Evolutionary conservation across 2,888 invertebrate species (phyloP), one percentile per base, ranked within the genome.

Genomic region (Heliconius erato): DNA sequence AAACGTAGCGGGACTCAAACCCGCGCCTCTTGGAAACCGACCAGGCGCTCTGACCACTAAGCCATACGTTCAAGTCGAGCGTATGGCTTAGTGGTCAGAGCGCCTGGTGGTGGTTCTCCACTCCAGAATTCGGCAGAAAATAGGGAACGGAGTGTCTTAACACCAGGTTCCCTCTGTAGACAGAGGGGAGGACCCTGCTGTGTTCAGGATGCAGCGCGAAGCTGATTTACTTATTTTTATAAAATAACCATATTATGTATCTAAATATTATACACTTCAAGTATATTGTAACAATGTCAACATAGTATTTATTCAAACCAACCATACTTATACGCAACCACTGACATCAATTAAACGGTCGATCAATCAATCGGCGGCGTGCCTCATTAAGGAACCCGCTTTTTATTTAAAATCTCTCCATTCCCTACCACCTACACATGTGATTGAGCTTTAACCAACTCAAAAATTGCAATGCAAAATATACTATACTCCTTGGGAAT

Each of bases 261-360:
- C 1, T 11, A 67, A 28, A 16, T 67, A 28, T 67, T 7, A 16
- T 67, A 67, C 28, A 67, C 28, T 67, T 32, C 16, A 67, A 67
- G 7, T 67, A 67, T 67, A 59, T 35, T 74, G 59, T 54, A 59
- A 54, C 49, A 74, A 59, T 76, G 74, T 59, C 74, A 76, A 32
- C 74, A 76, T 32, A 76, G 23, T 54, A 76, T 59, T 76, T 35
- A 76, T 77, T 77, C 59, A 71, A 68, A 82, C 80, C 80, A 86
- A 80, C 82, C 80, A 84, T 81, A 82, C 85, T 83, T 84, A 83
- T 69, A 85, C 86, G 80, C 84, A 85, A 87, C 83, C 85, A 87
- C 87, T 87, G 87, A 88, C 88, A 88, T 88, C 89, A 89, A 89
- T 88, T 87, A 88, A 88, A 89, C 87, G 87, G 87, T 86, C 88